Evolutionary conservation across 2,797 vertebrate genomes (phyloP).

Genomic region (Gouania willdenowi): DNA sequence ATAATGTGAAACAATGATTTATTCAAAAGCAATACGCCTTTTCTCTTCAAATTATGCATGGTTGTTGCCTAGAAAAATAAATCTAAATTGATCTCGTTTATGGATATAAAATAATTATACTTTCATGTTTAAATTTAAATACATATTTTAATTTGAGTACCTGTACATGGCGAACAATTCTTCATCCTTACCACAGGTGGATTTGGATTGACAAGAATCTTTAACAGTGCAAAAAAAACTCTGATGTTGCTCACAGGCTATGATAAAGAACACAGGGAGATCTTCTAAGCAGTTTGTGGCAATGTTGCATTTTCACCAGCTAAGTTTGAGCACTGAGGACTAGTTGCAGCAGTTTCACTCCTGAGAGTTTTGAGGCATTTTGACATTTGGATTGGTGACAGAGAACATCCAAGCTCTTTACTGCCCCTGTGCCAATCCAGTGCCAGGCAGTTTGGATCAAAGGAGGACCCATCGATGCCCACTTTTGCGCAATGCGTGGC

Average conservation of each 20-base stretch:
- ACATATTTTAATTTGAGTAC: slow-evolving; percentile 45
- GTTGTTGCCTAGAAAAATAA: slow-evolving; percentile 76
- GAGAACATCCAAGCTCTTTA: slow-evolving; percentile 82
- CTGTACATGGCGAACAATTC: slow-evolving; percentile 38
- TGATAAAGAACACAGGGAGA: slow-evolving; percentile 29
- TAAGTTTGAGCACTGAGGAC: slow-evolving; percentile 64
- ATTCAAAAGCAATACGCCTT: slow-evolving; percentile 62
- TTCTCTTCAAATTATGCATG: slow-evolving; percentile 24
- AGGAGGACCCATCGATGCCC: slow-evolving; percentile 74
- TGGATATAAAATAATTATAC: slow-evolving; percentile 77
- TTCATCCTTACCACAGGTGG: slow-evolving; percentile 28
- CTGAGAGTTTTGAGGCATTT: slow-evolving; percentile 42
- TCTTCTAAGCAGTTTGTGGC: slow-evolving; percentile 28
- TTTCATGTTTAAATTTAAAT: slow-evolving; percentile 66
- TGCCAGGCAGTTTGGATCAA: slow-evolving; percentile 73
- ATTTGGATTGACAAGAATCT: slow-evolving; percentile 48
- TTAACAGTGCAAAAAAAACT: slow-evolving; percentile 26
- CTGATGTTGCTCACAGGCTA: slow-evolving; percentile 12
- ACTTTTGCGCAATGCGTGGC: slow-evolving; percentile 80
- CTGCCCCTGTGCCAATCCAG: slow-evolving; percentile 71
- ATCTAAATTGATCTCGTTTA: slow-evolving; percentile 76
- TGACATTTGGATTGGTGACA: slow-evolving; percentile 64
- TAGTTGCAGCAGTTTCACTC: slow-evolving; percentile 40
- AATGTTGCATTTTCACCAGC: slow-evolving; percentile 45
- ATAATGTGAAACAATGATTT: slow-evolving; percentile 44